Percentiles rank a stretch among this genome's conserved stretches.
These are phyloP conservation scores for Drosophila mettleri DNA, from an alignment of 2,888 invertebrate species.

Conservation along the genomic window DNA sequence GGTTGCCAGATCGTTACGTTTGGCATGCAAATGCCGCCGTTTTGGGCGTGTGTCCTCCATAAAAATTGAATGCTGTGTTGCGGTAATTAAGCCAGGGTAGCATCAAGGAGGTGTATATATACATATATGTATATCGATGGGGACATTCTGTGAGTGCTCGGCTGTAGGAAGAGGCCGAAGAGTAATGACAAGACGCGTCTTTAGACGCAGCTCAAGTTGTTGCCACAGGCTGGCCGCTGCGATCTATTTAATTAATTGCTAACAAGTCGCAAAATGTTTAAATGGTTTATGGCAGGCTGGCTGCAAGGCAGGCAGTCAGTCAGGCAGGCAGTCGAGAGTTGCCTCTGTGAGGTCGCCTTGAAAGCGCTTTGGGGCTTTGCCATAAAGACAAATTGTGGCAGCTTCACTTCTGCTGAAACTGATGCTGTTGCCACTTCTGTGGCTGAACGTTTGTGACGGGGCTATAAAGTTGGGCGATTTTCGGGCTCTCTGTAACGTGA, in stretches of 20 bases:
- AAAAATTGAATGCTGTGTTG: slow-evolving; percentile 67
- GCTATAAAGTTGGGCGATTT: slow-evolving; percentile 28
- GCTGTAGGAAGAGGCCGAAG: too few relatives aligned
- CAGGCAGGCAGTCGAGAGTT: not conserved
- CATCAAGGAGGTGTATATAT: not conserved
- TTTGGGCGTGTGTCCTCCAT: slow-evolving; percentile 79
- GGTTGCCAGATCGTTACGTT: slow-evolving; percentile 64
- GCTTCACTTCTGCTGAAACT: slow-evolving; percentile 35
- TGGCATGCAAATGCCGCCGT: slow-evolving; percentile 67
- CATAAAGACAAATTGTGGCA: slow-evolving; percentile 76
- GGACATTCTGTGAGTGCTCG: slow-evolving; percentile 53
- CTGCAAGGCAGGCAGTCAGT: not conserved
- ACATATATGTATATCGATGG: slow-evolving; percentile 35
- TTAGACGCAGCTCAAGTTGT: slow-evolving; percentile 39
- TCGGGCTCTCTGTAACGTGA: slow-evolving; percentile 17
- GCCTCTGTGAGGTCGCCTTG: slow-evolving; percentile 38
- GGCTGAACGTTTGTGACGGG: slow-evolving; percentile 5
- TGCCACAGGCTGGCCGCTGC: slow-evolving; percentile 63
- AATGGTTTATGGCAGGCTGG: slow-evolving; percentile 67
- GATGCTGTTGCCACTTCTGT: not conserved
- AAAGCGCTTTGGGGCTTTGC: slow-evolving; percentile 57
- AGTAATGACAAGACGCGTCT: slow-evolving; percentile 65
- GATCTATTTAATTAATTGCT: slow-evolving; percentile 81
- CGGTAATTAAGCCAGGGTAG: slow-evolving; percentile 62
- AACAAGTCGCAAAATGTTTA: slow-evolving; percentile 80